A percentile compares a stretch with the other conserved stretches of the same genome.
Evolutionary conservation across 2,888 invertebrate species (phyloP).

Genomic region (Rotaria socialis): DNA sequence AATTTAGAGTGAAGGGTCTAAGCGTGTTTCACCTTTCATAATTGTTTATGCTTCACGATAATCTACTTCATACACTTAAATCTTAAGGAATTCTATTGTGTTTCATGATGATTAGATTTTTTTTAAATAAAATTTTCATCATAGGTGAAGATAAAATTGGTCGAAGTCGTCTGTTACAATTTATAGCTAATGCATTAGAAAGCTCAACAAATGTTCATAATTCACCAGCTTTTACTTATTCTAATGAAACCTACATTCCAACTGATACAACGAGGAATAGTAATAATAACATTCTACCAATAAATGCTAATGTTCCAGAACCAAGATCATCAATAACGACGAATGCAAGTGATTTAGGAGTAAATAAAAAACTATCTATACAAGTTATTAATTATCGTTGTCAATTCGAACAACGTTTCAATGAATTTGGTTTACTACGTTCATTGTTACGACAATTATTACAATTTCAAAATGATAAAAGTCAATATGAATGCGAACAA

Average conservation of each 20-base stretch:
- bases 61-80: no score
- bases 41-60: no score
- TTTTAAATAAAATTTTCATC: background rate
- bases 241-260: background rate
- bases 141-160: conserved; percentile 4
- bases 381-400: background rate
- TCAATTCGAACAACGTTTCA: conserved; percentile 7
- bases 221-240: background rate
- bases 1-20: no score
- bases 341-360: background rate
- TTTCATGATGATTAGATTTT: no score
- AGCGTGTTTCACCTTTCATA: no score
- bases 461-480: conserved; percentile 3
- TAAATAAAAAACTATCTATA: background rate
- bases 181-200: background rate
- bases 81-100: no score
- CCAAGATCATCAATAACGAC: background rate
- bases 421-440: conserved; percentile 6
- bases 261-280: background rate
- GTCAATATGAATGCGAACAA: background rate
- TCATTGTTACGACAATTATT: background rate
- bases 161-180: conserved; percentile 24
- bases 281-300: background rate
- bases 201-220: background rate
- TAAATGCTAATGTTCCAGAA: background rate